Percentiles rank a stretch among this genome's conserved stretches.
Evolutionary conservation across 2,113 vertebrate species (phyloP).

Genomic region (Oreocharis arfaki): DNA sequence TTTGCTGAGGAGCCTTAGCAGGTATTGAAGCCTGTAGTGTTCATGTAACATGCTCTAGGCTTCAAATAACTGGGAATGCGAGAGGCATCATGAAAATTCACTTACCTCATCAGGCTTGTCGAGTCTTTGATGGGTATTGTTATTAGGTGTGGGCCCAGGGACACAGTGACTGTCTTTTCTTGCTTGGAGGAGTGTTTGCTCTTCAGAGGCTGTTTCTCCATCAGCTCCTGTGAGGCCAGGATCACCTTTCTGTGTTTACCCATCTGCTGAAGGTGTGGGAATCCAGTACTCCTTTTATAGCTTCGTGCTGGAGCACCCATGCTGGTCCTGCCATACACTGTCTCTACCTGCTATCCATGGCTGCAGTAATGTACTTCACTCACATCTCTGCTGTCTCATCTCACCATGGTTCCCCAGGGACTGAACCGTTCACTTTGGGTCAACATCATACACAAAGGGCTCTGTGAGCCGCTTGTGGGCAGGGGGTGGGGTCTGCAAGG

Average conservation of each 20-base stretch:
- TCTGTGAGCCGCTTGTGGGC: neutral
- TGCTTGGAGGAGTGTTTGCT: neutral
- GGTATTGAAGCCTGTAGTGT: neutral
- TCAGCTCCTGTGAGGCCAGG: neutral
- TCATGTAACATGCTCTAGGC: neutral
- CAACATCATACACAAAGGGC: neutral
- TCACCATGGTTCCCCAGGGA: neutral
- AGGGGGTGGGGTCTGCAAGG: neutral
- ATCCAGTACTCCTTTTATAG: neutral
- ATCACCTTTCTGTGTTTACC: neutral
- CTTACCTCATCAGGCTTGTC: neutral
- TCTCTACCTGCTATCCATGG: accelerated
- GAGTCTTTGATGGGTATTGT: neutral
- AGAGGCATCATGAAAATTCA: neutral
- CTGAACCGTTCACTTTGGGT: neutral
- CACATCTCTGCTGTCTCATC: neutral
- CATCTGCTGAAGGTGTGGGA: neutral
- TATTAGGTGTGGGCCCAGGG: neutral
- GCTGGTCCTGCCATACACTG: neutral
- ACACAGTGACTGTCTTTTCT: neutral
- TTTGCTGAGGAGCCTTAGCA: neutral
- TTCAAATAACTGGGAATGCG: neutral
- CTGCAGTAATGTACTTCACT: accelerated
- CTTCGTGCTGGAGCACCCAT: accelerated
- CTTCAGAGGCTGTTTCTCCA: neutral